These are phyloP conservation scores for Pseudolycoriella hygida DNA, from an alignment of 2,888 invertebrate species.

Conservation along the genomic window DNA sequence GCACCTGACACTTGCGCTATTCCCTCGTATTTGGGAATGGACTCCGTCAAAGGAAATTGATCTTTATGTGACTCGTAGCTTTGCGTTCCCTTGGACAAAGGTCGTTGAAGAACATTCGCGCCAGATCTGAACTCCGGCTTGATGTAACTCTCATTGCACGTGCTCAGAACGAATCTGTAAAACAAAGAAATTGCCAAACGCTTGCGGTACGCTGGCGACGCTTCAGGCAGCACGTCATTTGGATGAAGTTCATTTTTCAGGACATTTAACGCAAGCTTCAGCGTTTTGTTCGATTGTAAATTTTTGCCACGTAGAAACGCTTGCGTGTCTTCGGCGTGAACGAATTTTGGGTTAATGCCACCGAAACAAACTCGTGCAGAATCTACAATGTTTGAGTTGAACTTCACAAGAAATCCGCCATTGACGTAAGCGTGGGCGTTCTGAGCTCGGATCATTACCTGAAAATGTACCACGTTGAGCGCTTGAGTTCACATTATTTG, in stretches of 20 bases:
- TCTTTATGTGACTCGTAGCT: slow-evolving; percentile 48
- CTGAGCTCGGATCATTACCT: slow-evolving; percentile 49
- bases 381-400: slow-evolving; percentile 10
- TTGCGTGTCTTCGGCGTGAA: slow-evolving; percentile 41
- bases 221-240: slow-evolving; percentile 43
- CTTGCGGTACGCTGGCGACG: slow-evolving; percentile 48
- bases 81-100: slow-evolving; percentile 48
- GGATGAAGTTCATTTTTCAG: slow-evolving; percentile 44
- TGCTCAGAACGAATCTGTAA: slow-evolving; percentile 50
- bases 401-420: slow-evolving; percentile 40
- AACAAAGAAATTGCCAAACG: slow-evolving; percentile 56
- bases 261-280: slow-evolving; percentile 32
- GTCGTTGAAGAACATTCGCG: slow-evolving; percentile 37
- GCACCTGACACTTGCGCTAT: slow-evolving; percentile 52
- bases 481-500: not conserved
- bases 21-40: slow-evolving; percentile 57
- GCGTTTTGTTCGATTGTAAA: slow-evolving; percentile 29
- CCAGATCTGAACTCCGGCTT: slow-evolving; percentile 37
- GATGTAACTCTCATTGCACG: slow-evolving; percentile 34
- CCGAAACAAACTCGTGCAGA: slow-evolving; percentile 44
- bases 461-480: not conserved
- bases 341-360: slow-evolving; percentile 36
- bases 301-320: slow-evolving; percentile 27
- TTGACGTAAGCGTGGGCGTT: slow-evolving; percentile 61
- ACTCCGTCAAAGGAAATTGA: slow-evolving; percentile 58